A percentile compares a stretch with the other conserved stretches of the same genome.
phyloP scores from a whole-genome alignment of 2,888 invertebrate genomes.

The Xylophagus ater region DNA sequence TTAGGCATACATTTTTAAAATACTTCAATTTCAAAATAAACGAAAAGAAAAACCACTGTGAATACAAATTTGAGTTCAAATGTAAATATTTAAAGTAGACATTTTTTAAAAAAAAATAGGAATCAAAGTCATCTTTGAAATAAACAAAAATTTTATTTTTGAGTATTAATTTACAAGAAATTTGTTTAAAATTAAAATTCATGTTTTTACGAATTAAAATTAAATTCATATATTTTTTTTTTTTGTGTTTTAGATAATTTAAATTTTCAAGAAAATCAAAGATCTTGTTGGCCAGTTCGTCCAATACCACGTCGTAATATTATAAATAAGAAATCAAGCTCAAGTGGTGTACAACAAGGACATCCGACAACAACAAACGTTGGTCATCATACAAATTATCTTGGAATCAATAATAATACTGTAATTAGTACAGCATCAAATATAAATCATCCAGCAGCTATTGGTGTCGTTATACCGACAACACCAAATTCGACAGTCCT shows the following conservation, averaged over 20 bases:
- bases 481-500: slow-evolving; percentile 23
- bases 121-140: not conserved
- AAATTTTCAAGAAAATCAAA: slow-evolving; percentile 31
- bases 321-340: slow-evolving; percentile 14
- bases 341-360: not conserved
- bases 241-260: slow-evolving; percentile 19
- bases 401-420: slow-evolving; percentile 8
- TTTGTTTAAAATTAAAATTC: slow-evolving; percentile 1
- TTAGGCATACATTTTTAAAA: no score
- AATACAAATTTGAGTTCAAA: no score
- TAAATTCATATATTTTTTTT: slow-evolving; percentile 3
- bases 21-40: no score
- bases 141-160: no score
- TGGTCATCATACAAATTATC: slow-evolving; percentile 11
- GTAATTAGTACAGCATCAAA: slow-evolving; percentile 14
- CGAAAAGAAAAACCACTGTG: no score
- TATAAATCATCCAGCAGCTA: slow-evolving; percentile 21
- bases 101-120: no score
- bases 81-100: no score
- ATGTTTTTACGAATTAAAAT: not conserved
- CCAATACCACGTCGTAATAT: slow-evolving; percentile 30
- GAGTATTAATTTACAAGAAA: no score
- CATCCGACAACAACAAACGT: slow-evolving; percentile 15
- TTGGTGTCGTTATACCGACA: slow-evolving; percentile 34
- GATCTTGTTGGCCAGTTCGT: slow-evolving; percentile 36